Evolutionary conservation across 1,140 invertebrate genomes (phyloP), one percentile per base, ranked within the genome.

Genomic region (Pseudomyrmex gracilis): DNA sequence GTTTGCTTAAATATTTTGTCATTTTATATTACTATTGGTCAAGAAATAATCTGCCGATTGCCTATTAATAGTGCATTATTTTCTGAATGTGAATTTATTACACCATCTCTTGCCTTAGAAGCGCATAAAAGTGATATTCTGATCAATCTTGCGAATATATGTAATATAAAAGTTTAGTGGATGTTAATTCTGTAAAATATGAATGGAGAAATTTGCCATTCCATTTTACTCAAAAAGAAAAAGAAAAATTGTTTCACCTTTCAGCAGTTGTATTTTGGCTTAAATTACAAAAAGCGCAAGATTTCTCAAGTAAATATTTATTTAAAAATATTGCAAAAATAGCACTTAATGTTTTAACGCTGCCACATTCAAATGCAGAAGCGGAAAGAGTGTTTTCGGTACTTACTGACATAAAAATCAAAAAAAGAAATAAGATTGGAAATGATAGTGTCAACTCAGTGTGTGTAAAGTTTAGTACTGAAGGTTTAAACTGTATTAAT

Each of bases 141-240:
- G 12, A n/a, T 55, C 53, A 55, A 55, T 17, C 53, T 55, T 55
- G 53, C 3, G 53, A 55, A 55, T 55, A 17, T n/a, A 55, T 55
- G 53, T 55, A 55, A 55, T 55, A 55, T 55, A 55, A 55, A 55
- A 55, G n/a, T 55, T 55, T 55, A 1, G 53, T 55, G n/a, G 53
- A 55, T 55, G 17, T 55, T 1, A 55, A 55, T 55, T 55, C 53
- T 55, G n/a, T 17, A 55, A 55, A 55, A 55, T 55, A 17, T 55
- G 53, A 55, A 55, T 55, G 53, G 53, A 55, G 53, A 55, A 55
- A 55, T 55, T 55, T 55, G 53, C 53, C n/a, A 55, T 55, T 55
- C 10, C 53, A 55, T 55, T 55, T 55, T 55, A 55, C 53, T 55
- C 12, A 55, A 55, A 15, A 55, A 17, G 53, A 55, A 55, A 55